Base-by-base conservation (phyloP, 2,797 vertebrate genomes). In the Rallus crepitans region DNA sequence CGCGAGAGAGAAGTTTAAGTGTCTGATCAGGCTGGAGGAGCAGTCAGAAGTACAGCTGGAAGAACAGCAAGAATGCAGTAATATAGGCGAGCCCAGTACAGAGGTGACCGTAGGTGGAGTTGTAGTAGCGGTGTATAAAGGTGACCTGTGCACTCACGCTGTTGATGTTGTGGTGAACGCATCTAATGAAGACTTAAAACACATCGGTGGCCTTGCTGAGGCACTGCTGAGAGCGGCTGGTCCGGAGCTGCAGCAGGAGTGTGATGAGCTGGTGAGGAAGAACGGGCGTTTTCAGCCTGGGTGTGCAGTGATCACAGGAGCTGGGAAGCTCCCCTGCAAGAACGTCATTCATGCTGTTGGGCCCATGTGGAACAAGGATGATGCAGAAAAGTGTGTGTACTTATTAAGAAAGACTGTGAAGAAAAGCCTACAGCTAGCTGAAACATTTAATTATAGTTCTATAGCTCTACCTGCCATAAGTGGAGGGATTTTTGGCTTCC, bases 391-490 rank as follows among this genome's bases (percentile, higher is more conserved):
- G 0, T 79, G 98, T 0, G 35, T 96, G 37, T 7, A 1, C 0
- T 59, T 86, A 21, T 96, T 99, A n/a, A 98, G 73, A 81, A 86
- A 23, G 4, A 97, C 95, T 0, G 98, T 99, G 20, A 95, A 30
- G 65, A 89, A 87, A 6, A 98, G 98, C 59, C 96, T 99, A 11
- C 57, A 4, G 0, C 89, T 98, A 60, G 99, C 99, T 2, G 97
- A 97, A 24, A 7, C 2, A 0, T 18, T 47, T 1, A 89, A 93
- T 7, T 98, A 97, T 85, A 33, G 5, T 17, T 98, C 98, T 20
- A 94, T 99, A 35, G 99, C 98, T 6, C 92, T 99, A 56, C 99
- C 99, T 2, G 98, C 98, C 1, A 89, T 99, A 94, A 99, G 99
- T 37, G 98, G 98, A 1, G 98, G 99, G 4, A 52, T 98, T 63